Base-by-base conservation (phyloP, 2,797 vertebrate genomes). In the Poecilia gillii region DNA sequence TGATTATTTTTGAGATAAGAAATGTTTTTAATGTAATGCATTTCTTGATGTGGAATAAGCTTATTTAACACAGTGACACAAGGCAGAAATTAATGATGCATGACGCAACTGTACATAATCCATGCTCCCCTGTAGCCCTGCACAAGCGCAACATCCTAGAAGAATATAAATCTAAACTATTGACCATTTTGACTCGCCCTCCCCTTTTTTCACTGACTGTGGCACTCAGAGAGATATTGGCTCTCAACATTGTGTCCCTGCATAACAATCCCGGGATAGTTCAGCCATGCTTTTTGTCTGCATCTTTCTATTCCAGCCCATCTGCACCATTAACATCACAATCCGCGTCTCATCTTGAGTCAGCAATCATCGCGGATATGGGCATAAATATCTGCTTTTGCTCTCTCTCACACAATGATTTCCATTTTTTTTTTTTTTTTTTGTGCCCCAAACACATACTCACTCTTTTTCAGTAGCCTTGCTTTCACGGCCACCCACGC, bases 401-500 rank as follows among this genome's bases (percentile, higher is more conserved):
- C 78, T 82, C 78, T 83, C 18, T 33, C 51, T 90, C 64, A 57
- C 73, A 85, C 84, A 85, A 82, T 83, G 75, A 81, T 86, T 92
- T 81, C 25, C 47, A 83, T 81, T 41, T 41, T 41, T 41, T 41
- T 41, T 76, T 83, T 70, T 28, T 51, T 78, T 82, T 71, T 16
- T 68, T 68, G 79, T 78, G 78, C 79, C 76, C 86, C 80, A 81
- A 87, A 91, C 47, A 74, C 49, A 80, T 46, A 90, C 88, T 87
- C 78, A 47, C 78, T 81, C 84, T 73, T 76, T 85, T 82, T 87
- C 76, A 78, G 86, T 89, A 82, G 85, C 90, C 85, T 86, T 85
- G 84, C 90, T 84, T 86, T 89, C 83, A 57, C 88, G 85, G 84
- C 89, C 91, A 85, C 93, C 91, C 87, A 92, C 93, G 78, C 90